These are phyloP conservation scores for Oligia strigilis DNA, from an alignment of 2,888 invertebrate species.

Conservation along the genomic window DNA sequence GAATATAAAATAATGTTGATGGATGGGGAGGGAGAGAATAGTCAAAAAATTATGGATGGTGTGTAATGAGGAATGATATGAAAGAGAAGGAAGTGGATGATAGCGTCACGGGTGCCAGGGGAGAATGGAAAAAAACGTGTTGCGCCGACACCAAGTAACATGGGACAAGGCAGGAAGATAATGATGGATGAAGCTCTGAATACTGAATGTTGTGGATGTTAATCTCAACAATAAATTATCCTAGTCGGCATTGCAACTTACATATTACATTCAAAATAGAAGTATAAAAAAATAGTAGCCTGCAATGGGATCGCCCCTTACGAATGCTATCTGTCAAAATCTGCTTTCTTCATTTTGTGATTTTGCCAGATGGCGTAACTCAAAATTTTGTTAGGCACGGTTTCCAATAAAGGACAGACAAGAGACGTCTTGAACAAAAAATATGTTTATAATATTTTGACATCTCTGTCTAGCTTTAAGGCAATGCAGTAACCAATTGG, in stretches of 20 bases:
- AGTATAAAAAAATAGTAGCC: neutral
- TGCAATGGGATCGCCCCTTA: conserved; percentile 50
- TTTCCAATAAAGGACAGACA: neutral
- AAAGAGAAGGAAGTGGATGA: too few relatives aligned
- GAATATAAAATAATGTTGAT: neutral
- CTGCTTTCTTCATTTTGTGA: neutral
- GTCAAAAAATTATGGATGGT: neutral
- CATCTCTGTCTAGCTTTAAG: neutral
- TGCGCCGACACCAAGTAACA: too few relatives aligned
- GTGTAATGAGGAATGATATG: neutral
- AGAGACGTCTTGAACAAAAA: neutral
- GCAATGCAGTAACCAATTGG: neutral
- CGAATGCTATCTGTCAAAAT: conserved; percentile 32
- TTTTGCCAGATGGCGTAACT: conserved; percentile 8
- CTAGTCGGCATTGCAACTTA: neutral
- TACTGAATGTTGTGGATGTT: neutral
- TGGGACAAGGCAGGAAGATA: too few relatives aligned
- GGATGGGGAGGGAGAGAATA: neutral
- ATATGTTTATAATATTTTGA: neutral
- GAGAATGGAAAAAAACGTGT: too few relatives aligned
- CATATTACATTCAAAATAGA: neutral
- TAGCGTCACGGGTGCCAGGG: too few relatives aligned
- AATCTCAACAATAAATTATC: neutral
- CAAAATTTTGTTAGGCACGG: neutral
- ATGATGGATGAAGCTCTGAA: neutral